phyloP scores from a whole-genome alignment of 2,888 invertebrate genomes.

The Nomada hirtipes region DNA sequence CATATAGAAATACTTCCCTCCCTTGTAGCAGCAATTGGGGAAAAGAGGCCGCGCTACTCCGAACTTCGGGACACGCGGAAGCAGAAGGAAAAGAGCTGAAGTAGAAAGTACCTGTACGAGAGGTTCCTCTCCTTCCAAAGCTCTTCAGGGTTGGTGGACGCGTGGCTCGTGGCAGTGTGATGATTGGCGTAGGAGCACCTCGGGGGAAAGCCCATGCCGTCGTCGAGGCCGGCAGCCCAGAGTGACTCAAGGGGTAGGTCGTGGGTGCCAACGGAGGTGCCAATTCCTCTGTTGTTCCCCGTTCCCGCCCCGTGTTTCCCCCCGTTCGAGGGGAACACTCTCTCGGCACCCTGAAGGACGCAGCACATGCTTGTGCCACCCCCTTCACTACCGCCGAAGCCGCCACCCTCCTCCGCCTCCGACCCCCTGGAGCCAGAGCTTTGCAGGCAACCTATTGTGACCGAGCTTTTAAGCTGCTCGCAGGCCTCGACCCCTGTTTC shows the following conservation, averaged over 20 bases:
- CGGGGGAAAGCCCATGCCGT: constrained; percentile 82
- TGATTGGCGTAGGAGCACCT: constrained; percentile 80
- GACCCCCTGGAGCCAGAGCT: constrained; percentile 79
- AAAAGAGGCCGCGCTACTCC: no score
- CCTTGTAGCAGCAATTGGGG: no score
- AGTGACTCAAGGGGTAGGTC: constrained; percentile 82
- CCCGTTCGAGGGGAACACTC: constrained; percentile 80
- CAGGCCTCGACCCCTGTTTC: constrained; percentile 73
- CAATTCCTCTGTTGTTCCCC: constrained; percentile 57
- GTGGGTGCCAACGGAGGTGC: constrained; percentile 71
- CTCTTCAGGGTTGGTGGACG: constrained; percentile 74
- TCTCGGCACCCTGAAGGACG: constrained; percentile 81
- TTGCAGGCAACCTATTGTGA: constrained; percentile 82
- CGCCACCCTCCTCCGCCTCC: constrained; percentile 72
- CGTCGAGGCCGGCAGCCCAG: constrained; percentile 83
- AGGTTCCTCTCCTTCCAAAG: constrained; percentile 77
- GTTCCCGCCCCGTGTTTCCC: constrained; percentile 71
- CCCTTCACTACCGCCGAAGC: constrained; percentile 66
- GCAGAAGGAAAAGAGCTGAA: background rate
- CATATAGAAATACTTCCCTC: no score
- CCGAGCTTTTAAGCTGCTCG: constrained; percentile 75
- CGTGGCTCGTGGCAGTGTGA: constrained; percentile 64
- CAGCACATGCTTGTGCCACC: constrained; percentile 80
- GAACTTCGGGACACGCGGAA: no score
- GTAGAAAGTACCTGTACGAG: constrained; percentile 72